Base-by-base conservation (phyloP, 23 tunicate genomes). In the Botrylloides violaceus region DNA sequence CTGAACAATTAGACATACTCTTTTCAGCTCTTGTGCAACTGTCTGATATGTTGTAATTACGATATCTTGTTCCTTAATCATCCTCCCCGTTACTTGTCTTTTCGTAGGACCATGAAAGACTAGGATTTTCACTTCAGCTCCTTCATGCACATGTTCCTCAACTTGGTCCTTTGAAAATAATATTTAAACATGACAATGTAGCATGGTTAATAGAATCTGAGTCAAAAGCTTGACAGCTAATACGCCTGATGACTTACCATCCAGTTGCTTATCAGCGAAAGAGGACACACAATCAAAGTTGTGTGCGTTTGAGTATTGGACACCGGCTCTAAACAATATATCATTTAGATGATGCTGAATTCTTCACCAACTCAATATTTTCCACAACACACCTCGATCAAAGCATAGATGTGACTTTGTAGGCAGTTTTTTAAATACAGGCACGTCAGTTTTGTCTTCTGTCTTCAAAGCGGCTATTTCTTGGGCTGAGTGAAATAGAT, bases 161-260 rank as follows among this genome's bases (percentile, higher is more conserved):
- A 76, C 33, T 76, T 76, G 80, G 5, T 58, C 72, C 80, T 76
- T n/a, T n/a, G n/a, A n/a, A n/a, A n/a, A n/a, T n/a, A n/a, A n/a
- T n/a, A n/a, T n/a, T n/a, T n/a, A n/a, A n/a, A n/a, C n/a, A n/a
- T n/a, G n/a, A n/a, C n/a, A n/a, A n/a, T n/a, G n/a, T n/a, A n/a
- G n/a, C n/a, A n/a, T n/a, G n/a, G n/a, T n/a, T n/a, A n/a, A n/a
- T n/a, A n/a, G n/a, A n/a, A n/a, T n/a, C n/a, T n/a, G n/a, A n/a
- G n/a, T n/a, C n/a, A n/a, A n/a, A n/a, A n/a, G n/a, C n/a, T n/a
- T n/a, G n/a, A n/a, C n/a, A n/a, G n/a, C n/a, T n/a, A 59, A 23
- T 12, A 20, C 65, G 7, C 9, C 49, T 12, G 18, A 70, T 43
- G 4, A 39, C 65, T 55, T 50, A 76, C 80, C 72, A 55, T 71